A percentile compares a stretch with the other conserved stretches of the same genome.
These are phyloP conservation scores for Cryptus viduatorius DNA, from an alignment of 2,888 invertebrate genomes.

Conservation along the genomic window DNA sequence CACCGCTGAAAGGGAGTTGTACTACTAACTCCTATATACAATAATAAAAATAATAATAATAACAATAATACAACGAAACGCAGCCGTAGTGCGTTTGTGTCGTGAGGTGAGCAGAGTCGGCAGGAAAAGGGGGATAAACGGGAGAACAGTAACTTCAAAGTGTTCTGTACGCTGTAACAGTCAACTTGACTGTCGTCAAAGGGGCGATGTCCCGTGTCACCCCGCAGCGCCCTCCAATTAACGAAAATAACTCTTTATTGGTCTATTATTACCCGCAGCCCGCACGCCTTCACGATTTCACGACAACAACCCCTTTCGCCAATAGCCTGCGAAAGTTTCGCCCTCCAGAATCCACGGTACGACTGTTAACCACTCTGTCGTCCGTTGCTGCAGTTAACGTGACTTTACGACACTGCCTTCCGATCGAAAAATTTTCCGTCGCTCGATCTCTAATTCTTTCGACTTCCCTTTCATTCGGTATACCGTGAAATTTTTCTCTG, in stretches of 20 bases:
- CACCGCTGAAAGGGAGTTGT: background rate
- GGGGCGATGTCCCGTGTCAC: constrained; percentile 54
- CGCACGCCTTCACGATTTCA: constrained; percentile 67
- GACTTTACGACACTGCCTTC: constrained; percentile 47
- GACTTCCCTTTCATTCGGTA: constrained; percentile 6
- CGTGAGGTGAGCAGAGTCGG: constrained; percentile 18
- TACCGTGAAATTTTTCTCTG: constrained; percentile 42
- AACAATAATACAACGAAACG: background rate
- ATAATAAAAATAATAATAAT: background rate
- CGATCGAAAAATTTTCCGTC: constrained; percentile 56
- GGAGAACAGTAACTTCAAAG: constrained; percentile 56
- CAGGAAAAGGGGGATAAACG: constrained; percentile 1
- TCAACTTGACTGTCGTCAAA: background rate
- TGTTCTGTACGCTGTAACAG: constrained; percentile 13
- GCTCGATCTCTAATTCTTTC: constrained; percentile 19
- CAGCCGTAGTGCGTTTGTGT: constrained; percentile 8
- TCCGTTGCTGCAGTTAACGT: background rate
- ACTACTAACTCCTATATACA: background rate
- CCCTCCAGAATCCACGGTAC: background rate
- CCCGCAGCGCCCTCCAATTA: constrained; percentile 74
- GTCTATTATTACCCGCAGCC: constrained; percentile 75
- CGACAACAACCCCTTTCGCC: constrained; percentile 54
- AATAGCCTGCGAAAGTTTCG: background rate
- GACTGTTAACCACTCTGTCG: constrained; percentile 31
- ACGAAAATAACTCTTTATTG: constrained; percentile 78